phyloP scores from a whole-genome alignment of 2,797 vertebrate genomes.

The Rachycentron canadum region DNA sequence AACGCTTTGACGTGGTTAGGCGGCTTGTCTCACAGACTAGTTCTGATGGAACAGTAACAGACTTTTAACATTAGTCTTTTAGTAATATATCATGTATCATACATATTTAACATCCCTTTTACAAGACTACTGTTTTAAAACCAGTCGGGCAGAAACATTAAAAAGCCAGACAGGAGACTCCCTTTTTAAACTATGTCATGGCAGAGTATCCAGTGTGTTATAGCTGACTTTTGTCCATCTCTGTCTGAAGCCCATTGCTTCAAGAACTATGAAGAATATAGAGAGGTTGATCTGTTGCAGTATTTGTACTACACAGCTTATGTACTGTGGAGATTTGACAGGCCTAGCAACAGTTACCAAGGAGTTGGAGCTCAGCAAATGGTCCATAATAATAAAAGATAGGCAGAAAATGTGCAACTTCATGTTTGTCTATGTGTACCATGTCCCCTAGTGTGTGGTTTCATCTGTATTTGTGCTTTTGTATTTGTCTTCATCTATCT shows the following conservation, averaged over 20 bases:
- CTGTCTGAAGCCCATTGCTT: neutral
- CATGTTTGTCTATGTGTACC: neutral
- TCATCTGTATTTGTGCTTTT: conserved; percentile 1
- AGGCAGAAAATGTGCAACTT: neutral
- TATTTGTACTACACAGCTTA: neutral
- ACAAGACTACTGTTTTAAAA: neutral
- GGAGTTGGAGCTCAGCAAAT: neutral
- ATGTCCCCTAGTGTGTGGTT: neutral
- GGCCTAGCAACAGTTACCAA: neutral
- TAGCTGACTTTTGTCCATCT: neutral
- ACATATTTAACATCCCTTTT: neutral
- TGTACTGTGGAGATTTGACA: neutral
- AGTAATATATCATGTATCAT: neutral
- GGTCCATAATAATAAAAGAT: neutral
- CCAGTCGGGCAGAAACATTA: neutral
- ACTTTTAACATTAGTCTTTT: neutral
- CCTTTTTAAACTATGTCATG: neutral
- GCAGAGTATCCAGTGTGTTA: neutral
- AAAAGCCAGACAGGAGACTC: neutral
- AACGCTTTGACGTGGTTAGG: neutral
- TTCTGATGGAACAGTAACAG: neutral
- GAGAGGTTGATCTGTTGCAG: accelerated
- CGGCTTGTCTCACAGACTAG: neutral
- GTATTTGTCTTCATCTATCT: neutral
- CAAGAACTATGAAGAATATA: neutral